A percentile compares a stretch with the other conserved stretches of the same genome.
These are phyloP conservation scores for Erpornis zantholeuca DNA, from an alignment of 2,113 vertebrate genomes.

Conservation along the genomic window DNA sequence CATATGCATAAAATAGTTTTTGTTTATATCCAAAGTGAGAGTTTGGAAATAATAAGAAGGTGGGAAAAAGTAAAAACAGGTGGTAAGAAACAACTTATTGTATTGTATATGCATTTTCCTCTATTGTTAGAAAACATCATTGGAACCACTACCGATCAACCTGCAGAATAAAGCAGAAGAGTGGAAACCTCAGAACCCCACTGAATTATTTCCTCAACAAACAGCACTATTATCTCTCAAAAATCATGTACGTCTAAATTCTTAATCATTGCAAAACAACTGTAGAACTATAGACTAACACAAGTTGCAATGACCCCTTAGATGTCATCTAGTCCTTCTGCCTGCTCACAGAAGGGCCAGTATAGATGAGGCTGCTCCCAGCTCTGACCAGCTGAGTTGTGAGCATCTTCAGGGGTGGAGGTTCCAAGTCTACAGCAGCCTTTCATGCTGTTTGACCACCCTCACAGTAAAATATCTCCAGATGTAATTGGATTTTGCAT, in stretches of 20 bases:
- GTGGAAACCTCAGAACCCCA: background rate
- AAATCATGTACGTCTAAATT: background rate
- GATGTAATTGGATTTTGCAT: background rate
- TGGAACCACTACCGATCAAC: background rate
- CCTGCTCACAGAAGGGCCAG: background rate
- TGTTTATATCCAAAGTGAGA: background rate
- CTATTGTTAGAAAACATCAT: background rate
- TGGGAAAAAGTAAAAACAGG: background rate
- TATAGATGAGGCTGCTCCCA: background rate
- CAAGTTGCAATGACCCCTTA: background rate
- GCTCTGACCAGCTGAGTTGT: background rate
- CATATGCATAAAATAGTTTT: background rate
- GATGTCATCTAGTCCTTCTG: background rate
- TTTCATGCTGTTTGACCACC: background rate
- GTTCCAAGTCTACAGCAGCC: background rate
- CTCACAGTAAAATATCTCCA: background rate
- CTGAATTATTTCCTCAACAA: background rate
- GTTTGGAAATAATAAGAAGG: background rate
- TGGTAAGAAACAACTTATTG: background rate
- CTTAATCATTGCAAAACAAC: background rate
- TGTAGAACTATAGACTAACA: background rate
- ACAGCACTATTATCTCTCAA: background rate
- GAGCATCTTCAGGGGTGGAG: background rate
- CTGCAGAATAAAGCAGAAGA: background rate
- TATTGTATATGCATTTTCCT: background rate